These are phyloP conservation scores for Cordilura impudica DNA, from an alignment of 2,888 invertebrate genomes.

Conservation along the genomic window DNA sequence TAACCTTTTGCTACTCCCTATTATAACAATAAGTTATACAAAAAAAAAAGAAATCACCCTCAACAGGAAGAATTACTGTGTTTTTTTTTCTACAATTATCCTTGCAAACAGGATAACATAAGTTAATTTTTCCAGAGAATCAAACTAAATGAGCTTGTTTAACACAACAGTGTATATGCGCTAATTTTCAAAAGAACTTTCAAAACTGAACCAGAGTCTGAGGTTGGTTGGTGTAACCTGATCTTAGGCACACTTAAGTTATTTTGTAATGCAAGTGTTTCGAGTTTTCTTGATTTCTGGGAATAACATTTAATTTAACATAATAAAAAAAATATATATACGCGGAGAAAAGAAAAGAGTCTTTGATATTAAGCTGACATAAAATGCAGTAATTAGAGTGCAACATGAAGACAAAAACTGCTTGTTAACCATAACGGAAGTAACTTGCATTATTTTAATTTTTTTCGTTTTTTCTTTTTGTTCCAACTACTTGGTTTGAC, in stretches of 20 bases:
- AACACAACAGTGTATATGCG: conserved; percentile 41
- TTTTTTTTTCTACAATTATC: conserved; percentile 47
- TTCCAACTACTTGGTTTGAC: conserved; percentile 25
- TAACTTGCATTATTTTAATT: conserved; percentile 1
- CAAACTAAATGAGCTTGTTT: conserved; percentile 63
- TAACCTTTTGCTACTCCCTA: conserved; percentile 42
- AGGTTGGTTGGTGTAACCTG: conserved; percentile 44
- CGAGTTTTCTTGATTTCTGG: conserved; percentile 59
- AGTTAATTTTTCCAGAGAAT: conserved; percentile 65
- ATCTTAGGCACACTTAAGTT: conserved; percentile 58
- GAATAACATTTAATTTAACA: conserved; percentile 57
- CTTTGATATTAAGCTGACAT: conserved; percentile 60
- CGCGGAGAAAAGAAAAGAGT: background rate
- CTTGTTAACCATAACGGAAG: conserved; percentile 32
- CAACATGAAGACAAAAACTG: conserved; percentile 15
- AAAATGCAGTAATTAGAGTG: conserved; percentile 59
- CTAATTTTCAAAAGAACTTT: conserved; percentile 59
- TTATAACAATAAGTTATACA: background rate
- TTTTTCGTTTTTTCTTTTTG: background rate
- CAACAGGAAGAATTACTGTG: conserved; percentile 37
- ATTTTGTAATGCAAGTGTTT: conserved; percentile 54
- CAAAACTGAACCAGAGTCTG: background rate
- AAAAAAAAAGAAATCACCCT: conserved; percentile 43
- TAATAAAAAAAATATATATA: conserved; percentile 47
- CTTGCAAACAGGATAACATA: conserved; percentile 63